Evolutionary conservation across 2,888 invertebrate genomes (phyloP).

Genomic region (Bursaphelenchus okinawaensis): DNA sequence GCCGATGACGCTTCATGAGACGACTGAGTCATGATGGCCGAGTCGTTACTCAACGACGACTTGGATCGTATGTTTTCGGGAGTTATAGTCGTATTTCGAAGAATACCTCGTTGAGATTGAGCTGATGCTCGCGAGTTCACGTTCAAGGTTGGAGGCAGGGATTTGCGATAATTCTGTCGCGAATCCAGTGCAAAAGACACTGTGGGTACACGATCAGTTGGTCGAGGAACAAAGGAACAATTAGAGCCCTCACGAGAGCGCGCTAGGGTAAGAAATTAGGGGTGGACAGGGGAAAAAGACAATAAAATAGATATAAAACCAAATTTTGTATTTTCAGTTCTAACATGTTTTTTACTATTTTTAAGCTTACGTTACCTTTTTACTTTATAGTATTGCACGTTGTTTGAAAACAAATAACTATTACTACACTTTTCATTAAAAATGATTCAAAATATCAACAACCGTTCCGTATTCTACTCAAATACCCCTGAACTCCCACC

Average conservation of each 20-base stretch:
- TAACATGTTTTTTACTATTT: too few species aligned
- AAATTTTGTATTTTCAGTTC: too few species aligned
- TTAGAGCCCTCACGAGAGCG: neutral
- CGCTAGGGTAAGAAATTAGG: constrained; percentile 4
- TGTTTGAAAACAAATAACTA: too few species aligned
- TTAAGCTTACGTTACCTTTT: too few species aligned
- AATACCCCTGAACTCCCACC: too few species aligned
- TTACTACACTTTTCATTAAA: too few species aligned
- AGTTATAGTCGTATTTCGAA: neutral
- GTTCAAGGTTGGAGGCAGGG: constrained; percentile 28
- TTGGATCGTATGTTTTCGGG: neutral
- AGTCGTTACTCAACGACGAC: neutral
- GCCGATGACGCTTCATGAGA: constrained; percentile 7
- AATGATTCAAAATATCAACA: too few species aligned
- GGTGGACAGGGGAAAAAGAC: constrained; percentile 6
- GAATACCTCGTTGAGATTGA: constrained; percentile 7
- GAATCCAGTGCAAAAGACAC: constrained; percentile 12
- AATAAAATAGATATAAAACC: too few species aligned
- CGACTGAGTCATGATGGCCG: constrained; percentile 15
- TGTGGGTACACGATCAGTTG: constrained; percentile 9
- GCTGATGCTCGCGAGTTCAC: neutral
- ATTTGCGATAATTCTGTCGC: constrained; percentile 27
- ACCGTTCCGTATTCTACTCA: constrained; percentile 9
- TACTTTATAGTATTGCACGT: too few species aligned
- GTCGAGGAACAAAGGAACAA: constrained; percentile 12